A percentile compares a stretch with the other conserved stretches of the same genome.
These are phyloP conservation scores for Corythaixoides concolor DNA, from an alignment of 2,113 vertebrate genomes.

Conservation along the genomic window DNA sequence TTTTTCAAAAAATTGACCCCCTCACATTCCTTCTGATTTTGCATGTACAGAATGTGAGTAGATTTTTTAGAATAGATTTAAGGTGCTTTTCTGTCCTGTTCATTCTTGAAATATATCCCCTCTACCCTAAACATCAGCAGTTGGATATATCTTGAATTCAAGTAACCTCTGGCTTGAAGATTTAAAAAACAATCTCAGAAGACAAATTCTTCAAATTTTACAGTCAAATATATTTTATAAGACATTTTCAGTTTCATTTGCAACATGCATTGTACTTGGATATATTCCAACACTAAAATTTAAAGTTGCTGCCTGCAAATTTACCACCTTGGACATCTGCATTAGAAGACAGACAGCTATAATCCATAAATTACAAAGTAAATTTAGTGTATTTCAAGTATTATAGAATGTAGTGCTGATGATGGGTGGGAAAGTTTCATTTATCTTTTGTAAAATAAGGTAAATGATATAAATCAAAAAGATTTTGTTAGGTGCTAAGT, in stretches of 20 bases:
- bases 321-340: neutral
- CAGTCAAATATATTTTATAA: neutral
- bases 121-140: neutral
- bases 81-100: neutral
- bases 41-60: neutral
- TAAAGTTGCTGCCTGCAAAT: neutral
- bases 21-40: neutral
- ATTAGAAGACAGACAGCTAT: neutral
- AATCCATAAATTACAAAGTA: neutral
- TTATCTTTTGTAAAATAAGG: neutral
- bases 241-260: neutral
- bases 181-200: neutral
- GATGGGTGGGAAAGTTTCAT: neutral
- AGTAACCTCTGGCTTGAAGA: neutral
- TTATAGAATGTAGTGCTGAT: neutral
- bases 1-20: neutral
- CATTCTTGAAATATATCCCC: neutral
- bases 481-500: neutral
- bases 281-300: neutral
- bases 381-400: neutral
- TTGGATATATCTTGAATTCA: neutral
- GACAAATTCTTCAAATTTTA: neutral
- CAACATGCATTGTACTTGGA: accelerated
- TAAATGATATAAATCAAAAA: neutral
- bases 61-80: neutral